These are phyloP conservation scores for Andrena cerasifolii DNA, from an alignment of 1,140 invertebrate species.

Conservation along the genomic window DNA sequence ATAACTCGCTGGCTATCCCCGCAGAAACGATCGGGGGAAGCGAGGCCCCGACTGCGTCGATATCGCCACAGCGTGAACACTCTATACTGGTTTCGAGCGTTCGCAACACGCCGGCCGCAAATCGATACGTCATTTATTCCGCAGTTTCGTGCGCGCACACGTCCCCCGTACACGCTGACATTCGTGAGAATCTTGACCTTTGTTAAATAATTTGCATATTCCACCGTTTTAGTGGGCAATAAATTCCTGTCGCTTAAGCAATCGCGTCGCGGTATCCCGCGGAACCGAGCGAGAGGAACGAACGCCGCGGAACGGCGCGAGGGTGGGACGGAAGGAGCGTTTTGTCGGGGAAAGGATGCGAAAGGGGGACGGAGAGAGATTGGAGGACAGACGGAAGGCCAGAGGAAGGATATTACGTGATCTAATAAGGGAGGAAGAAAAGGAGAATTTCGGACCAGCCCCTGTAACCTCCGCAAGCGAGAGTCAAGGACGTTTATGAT, in stretches of 20 bases:
- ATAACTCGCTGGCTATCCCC: neutral
- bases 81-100: neutral
- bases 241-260: conserved; percentile 78
- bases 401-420: conserved; percentile 8
- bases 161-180: conserved; percentile 51
- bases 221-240: conserved; percentile 78
- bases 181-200: conserved; percentile 78
- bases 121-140: conserved; percentile 35
- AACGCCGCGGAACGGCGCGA: neutral
- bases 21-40: neutral
- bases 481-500: neutral
- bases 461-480: neutral
- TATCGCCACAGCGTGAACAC: no score
- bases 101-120: neutral
- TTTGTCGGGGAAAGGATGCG: neutral
- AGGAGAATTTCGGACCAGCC: neutral
- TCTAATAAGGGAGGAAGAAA: conserved; percentile 12
- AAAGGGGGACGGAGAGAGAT: conserved; percentile 39
- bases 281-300: conserved; percentile 56
- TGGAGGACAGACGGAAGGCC: neutral
- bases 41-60: neutral
- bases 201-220: conserved; percentile 79
- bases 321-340: neutral
- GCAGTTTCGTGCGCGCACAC: conserved; percentile 11
- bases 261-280: conserved; percentile 69